Evolutionary conservation across 2,113 vertebrate species (phyloP), one percentile per base, ranked within the genome.

Genomic region (Heterotilapia buettikoferi): DNA sequence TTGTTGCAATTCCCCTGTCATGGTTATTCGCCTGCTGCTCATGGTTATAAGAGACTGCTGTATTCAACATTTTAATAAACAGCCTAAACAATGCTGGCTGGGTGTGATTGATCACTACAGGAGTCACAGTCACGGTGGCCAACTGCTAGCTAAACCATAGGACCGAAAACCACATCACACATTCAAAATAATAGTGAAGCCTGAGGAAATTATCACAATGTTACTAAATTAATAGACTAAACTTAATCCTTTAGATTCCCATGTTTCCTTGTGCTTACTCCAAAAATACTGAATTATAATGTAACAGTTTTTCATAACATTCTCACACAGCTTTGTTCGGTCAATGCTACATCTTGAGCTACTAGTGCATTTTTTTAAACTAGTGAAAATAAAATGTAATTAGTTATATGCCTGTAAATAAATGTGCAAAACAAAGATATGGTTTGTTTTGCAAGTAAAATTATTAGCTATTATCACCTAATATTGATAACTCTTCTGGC

Each of bases 251-350:
- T 78, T 78, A 50, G 13, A 45, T 45, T 26, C 38, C 38, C 13
- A 45, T 6, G 68, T 16, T 73, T 45, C 13, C 21, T 45, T 73
- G 68, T 73, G 38, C 68, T 73, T 73, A 4, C 40, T 16, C 9
- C 40, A 11, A 45, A 26, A 18, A 10, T 40, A 45, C 8, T 26
- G 40, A 26, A 45, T 45, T 2, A 26, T 3, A 45, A 0, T 26
- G 13, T 73, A 7, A 73, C 3, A 0, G 9, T 45, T 73, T 47
- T 76, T 47, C 68, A 76, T 11, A 76, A 19, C 68, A 45, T 21
- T 43, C 14, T 73, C 68, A 47, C 40, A 47, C 9, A 76, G 21
- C 40, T 73, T 45, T 73, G 38, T 4, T 68, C 0, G 0, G 19
- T 21, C 36, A 40, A 40, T 24, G 36, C n/a, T 71, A 71, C 7